Evolutionary conservation across 2,113 vertebrate species (phyloP).

Genomic region (Tor tambroides): DNA sequence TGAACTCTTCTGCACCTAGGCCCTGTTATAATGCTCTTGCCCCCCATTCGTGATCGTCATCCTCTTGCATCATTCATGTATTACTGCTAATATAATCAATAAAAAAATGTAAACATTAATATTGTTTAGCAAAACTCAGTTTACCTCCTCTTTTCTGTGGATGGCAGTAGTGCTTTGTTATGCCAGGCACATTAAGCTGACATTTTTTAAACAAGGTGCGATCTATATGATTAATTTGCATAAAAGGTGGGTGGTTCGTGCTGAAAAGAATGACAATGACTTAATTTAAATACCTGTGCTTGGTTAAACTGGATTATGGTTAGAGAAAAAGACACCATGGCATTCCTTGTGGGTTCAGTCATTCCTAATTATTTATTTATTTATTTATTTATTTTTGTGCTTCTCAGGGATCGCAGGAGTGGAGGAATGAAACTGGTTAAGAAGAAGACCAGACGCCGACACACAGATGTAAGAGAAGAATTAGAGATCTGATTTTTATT

Average conservation of each 20-base stretch:
- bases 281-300: background rate
- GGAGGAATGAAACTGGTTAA: slow-evolving; percentile 86
- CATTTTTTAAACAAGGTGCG: background rate
- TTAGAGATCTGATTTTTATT: slow-evolving; percentile 8
- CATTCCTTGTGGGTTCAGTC: background rate
- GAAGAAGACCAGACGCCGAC: slow-evolving; percentile 87
- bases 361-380: background rate
- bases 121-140: background rate
- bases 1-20: too few relatives aligned
- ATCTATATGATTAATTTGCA: background rate
- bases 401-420: slow-evolving; percentile 80
- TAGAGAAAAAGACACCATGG: background rate
- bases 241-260: background rate
- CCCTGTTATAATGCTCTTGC: too few relatives aligned
- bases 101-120: background rate
- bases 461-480: slow-evolving; percentile 87
- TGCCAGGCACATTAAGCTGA: background rate
- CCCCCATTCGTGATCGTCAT: too few relatives aligned
- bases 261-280: background rate
- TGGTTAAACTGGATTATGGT: background rate
- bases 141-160: background rate
- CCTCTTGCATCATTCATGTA: background rate
- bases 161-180: background rate
- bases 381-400: slow-evolving; percentile 1
- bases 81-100: background rate